Conservation (phyloP, 2,113 vertebrate genomes). For the Coturnix japonica region DNA sequence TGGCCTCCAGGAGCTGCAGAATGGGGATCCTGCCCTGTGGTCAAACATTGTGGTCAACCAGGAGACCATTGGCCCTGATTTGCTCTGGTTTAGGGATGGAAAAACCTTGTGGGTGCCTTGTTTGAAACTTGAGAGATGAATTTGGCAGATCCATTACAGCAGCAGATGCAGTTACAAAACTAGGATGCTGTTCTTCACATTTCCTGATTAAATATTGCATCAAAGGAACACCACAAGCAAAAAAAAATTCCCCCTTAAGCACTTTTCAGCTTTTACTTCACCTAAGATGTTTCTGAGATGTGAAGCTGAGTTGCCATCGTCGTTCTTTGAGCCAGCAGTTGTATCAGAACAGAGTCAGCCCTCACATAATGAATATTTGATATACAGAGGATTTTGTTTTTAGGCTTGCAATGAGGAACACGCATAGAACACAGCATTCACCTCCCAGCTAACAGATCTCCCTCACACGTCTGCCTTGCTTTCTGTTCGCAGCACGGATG, state of each 20-base stretch:
- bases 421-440: fast-evolving
- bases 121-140: background rate
- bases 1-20: background rate
- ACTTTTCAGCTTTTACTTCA: background rate
- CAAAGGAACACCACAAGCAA: background rate
- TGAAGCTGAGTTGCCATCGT: background rate
- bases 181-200: background rate
- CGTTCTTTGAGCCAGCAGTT: background rate
- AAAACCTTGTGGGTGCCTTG: background rate
- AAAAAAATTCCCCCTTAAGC: background rate
- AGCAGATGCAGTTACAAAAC: background rate
- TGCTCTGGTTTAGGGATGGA: background rate
- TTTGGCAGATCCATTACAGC: background rate
- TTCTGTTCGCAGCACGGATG: constrained; percentile 87
- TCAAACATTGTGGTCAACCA: background rate
- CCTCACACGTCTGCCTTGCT: background rate
- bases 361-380: background rate
- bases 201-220: background rate
- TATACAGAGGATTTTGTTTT: background rate
- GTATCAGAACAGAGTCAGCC: background rate
- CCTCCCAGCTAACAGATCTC: background rate
- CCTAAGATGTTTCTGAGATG: background rate
- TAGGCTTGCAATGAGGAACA: background rate
- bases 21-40: background rate
- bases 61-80: background rate